Base-by-base conservation (phyloP, 2,797 vertebrate species). In the Notamacropus eugenii region DNA sequence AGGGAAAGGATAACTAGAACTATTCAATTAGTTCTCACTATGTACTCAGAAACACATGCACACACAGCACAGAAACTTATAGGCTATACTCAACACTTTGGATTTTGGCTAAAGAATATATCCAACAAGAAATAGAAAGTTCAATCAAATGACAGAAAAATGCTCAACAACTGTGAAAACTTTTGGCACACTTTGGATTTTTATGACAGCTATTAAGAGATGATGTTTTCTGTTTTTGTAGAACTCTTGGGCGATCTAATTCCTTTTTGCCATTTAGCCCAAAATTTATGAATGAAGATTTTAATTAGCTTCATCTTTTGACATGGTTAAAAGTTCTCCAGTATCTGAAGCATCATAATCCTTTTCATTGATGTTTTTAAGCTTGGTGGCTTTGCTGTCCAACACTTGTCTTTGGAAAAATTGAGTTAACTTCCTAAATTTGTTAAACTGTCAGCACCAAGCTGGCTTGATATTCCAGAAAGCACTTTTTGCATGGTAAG, bases 401-500 rank as follows among this genome's bases (percentile, higher is more conserved):
- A 99, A 99, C 98, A 99, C 99, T 99, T 99, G 99, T 98, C 99
- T 99, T 97, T 99, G 99, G 98, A 99, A 99, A 98, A 99, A 99
- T 99, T 99, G 99, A 9, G 99, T 99, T 98, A 99, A 99, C 98
- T 99, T 99, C 97, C 99, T 99, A 98, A 99, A 99, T 99, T 99
- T 98, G 99, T 99, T 98, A 99, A 99, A 98, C 99, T 99, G 99
- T 99, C 99, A 59, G 99, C 99, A 97, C 99, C 99, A 98, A 99
- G 99, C 98, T 99, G 99, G 98, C 99, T 99, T 98, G 99, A 99
- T 98, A 99, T 99, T 98, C 99, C 99, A 0, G 99, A 99, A 97
- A 99, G 99, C 99, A 99, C 99, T 99, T 99, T 99, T 99, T 55
- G 99, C 99, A 95, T 99, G 99, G 98, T 99, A 99, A 12, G 99